Conservation (phyloP, 1,140 invertebrate species). For the Polyergus mexicanus region DNA sequence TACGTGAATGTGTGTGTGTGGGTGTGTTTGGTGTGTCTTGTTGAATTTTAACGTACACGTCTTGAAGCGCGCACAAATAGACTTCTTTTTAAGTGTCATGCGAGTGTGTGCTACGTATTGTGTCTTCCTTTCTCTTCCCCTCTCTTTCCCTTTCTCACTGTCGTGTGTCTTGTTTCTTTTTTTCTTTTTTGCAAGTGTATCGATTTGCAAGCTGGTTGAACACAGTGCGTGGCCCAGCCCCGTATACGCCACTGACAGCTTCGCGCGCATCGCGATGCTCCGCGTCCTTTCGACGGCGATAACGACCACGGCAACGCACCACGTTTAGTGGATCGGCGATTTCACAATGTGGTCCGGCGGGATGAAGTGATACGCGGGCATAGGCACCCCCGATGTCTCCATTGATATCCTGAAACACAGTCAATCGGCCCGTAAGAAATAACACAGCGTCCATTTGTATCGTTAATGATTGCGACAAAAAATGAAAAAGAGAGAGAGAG, state of each 20-base stretch:
- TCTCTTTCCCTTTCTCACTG: slow-evolving; percentile 35
- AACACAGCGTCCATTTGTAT: neutral
- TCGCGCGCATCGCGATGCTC: slow-evolving; percentile 73
- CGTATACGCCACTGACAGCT: slow-evolving; percentile 76
- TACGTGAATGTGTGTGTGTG: slow-evolving; percentile 38
- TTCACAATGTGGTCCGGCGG: slow-evolving; percentile 97
- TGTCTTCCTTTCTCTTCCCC: slow-evolving; percentile 5
- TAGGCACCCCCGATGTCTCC: slow-evolving; percentile 95
- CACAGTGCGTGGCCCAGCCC: slow-evolving; percentile 79
- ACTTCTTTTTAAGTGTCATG: slow-evolving; percentile 33
- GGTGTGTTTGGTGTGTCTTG: slow-evolving; percentile 22
- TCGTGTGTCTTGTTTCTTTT: slow-evolving; percentile 56
- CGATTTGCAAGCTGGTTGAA: slow-evolving; percentile 80
- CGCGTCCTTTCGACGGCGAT: slow-evolving; percentile 78
- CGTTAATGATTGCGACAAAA: no score
- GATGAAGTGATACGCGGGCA: slow-evolving; percentile 96
- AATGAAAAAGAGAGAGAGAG: neutral
- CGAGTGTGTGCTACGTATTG: slow-evolving; percentile 44
- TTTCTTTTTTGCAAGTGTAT: slow-evolving; percentile 58
- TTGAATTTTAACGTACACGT: slow-evolving; percentile 32
- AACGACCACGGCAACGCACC: slow-evolving; percentile 77
- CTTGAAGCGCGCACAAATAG: slow-evolving; percentile 58
- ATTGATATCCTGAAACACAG: slow-evolving; percentile 94
- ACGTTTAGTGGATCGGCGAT: slow-evolving; percentile 94
- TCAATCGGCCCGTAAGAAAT: slow-evolving; percentile 51